Evolutionary conservation across 2,888 invertebrate species (phyloP).

Genomic region (Thelaira solivaga): DNA sequence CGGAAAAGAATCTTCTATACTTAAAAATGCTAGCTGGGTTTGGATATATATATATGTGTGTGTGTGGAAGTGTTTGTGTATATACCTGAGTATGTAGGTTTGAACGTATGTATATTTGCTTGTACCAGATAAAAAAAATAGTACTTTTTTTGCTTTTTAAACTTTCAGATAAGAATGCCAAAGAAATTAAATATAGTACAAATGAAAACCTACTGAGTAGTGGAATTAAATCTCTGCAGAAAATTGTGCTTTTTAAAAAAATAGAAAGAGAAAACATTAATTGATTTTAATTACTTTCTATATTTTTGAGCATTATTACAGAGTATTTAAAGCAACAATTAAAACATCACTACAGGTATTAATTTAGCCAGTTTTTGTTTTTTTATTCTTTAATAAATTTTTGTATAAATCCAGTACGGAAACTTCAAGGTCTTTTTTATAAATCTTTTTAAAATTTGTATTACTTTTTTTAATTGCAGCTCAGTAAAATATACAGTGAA

Average conservation of each 20-base stretch:
- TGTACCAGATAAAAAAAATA: not conserved
- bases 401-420: no score
- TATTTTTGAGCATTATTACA: not conserved
- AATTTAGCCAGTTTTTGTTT: conserved; percentile 14
- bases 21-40: no score
- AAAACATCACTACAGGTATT: not conserved
- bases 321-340: conserved; percentile 12
- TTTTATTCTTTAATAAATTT: not conserved
- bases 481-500: no score
- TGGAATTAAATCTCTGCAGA: not conserved
- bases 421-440: no score
- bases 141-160: not conserved
- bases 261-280: no score
- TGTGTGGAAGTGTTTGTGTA: no score
- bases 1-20: no score
- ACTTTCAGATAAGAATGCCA: conserved; percentile 7
- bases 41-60: no score
- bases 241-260: not conserved
- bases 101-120: not conserved
- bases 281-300: conserved; percentile 15
- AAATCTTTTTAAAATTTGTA: no score
- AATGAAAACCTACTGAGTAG: no score
- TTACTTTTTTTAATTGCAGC: no score
- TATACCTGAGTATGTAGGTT: no score
- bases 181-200: not conserved